Percentiles rank a stretch among this genome's conserved stretches.
These are phyloP conservation scores for Psilopsiagon aurifrons DNA, from an alignment of 2,113 vertebrate genomes.

Conservation along the genomic window DNA sequence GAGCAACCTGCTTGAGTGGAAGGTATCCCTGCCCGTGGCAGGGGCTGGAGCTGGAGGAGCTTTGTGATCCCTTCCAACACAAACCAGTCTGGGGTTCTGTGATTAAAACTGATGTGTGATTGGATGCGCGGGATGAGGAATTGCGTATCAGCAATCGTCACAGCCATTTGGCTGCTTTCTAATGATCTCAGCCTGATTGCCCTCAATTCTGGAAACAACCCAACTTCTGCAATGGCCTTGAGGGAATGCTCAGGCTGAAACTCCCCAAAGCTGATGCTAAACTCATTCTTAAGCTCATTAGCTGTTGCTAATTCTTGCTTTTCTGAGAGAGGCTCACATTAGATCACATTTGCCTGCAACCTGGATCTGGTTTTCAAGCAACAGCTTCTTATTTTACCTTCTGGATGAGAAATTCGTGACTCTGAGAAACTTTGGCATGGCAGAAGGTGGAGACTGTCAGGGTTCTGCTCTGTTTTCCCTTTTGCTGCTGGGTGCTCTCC, in stretches of 20 bases:
- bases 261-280: background rate
- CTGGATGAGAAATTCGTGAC: background rate
- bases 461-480: background rate
- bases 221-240: rapidly evolving
- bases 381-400: background rate
- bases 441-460: background rate
- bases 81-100: background rate
- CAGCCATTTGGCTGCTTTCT: background rate
- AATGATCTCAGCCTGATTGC: background rate
- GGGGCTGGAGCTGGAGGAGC: background rate
- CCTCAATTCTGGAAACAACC: background rate
- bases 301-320: background rate
- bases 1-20: background rate
- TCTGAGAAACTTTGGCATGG: background rate
- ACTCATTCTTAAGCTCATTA: background rate
- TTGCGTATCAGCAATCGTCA: background rate
- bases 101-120: background rate
- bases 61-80: background rate
- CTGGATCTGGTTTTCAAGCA: background rate
- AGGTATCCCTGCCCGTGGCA: background rate
- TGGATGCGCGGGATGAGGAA: background rate
- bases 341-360: background rate
- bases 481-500: background rate
- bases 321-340: rapidly evolving
- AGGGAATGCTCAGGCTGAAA: background rate